A percentile compares a stretch with the other conserved stretches of the same genome.
Evolutionary conservation across 1,140 invertebrate species (phyloP).

Genomic region (Orussus abietinus): DNA sequence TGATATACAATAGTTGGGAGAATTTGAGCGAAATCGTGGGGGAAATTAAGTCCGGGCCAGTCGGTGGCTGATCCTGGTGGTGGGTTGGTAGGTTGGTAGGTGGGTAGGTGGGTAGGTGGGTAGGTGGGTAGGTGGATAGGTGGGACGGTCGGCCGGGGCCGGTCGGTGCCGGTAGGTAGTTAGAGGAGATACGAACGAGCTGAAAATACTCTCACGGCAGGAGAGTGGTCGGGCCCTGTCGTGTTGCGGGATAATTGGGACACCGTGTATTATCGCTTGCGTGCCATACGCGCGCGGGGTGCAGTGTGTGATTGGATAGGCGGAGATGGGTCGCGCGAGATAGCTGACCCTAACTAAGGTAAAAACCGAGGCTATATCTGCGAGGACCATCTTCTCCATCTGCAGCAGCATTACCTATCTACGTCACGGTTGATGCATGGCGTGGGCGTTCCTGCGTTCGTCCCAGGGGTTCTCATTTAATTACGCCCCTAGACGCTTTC

Average conservation of each 20-base stretch:
- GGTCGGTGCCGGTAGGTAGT: conserved; percentile 16
- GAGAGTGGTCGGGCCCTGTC: conserved; percentile 26
- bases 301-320: conserved; percentile 53
- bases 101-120: conserved; percentile 5
- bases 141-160: conserved; percentile 5
- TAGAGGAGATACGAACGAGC: conserved; percentile 23
- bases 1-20: too few species aligned
- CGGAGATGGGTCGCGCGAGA: conserved; percentile 54
- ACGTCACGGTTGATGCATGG: conserved; percentile 52
- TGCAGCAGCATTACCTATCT: conserved; percentile 48
- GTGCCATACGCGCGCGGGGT: conserved; percentile 40
- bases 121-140: too few species aligned
- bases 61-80: too few species aligned
- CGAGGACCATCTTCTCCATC: conserved; percentile 51
- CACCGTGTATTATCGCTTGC: conserved; percentile 43
- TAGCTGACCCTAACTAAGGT: conserved; percentile 51
- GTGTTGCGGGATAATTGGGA: conserved; percentile 48
- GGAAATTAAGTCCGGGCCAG: too few species aligned
- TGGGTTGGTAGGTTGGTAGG: too few species aligned
- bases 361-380: conserved; percentile 43
- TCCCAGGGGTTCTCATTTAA: conserved; percentile 48
- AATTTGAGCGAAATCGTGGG: too few species aligned
- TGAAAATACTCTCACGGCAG: conserved; percentile 41
- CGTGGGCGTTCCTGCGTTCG: conserved; percentile 50
- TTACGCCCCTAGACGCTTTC: conserved; percentile 21